phyloP scores from a whole-genome alignment of 2,797 vertebrate species.

The Urosaurus nigricauda region DNA sequence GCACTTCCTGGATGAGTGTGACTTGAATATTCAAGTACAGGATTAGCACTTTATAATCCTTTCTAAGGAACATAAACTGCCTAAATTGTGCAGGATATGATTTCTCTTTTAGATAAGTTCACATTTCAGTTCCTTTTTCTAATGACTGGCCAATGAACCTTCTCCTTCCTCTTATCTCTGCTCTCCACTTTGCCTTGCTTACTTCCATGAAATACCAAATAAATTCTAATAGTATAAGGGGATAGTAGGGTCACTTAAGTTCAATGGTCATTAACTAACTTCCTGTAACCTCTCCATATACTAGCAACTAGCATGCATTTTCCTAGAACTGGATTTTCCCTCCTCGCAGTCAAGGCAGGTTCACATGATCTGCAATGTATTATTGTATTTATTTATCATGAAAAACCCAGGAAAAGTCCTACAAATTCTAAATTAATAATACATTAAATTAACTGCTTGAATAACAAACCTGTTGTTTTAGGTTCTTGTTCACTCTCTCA shows the following conservation, averaged over 20 bases:
- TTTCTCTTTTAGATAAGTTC: conserved; percentile 2
- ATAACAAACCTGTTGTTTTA: background rate
- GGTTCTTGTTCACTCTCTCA: background rate
- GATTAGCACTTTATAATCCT: background rate
- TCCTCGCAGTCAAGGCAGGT: background rate
- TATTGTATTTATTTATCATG: background rate
- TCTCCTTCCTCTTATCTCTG: background rate
- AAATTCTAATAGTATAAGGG: background rate
- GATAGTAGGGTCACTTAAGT: background rate
- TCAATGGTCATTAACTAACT: background rate
- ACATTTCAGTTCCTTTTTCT: conserved; percentile 18
- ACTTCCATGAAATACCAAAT: background rate
- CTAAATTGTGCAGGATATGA: background rate
- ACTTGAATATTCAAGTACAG: background rate
- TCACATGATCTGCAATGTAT: background rate
- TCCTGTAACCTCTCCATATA: background rate
- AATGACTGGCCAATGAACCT: background rate
- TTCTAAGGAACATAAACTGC: background rate
- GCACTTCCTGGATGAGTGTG: conserved; percentile 1
- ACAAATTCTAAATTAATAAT: no score
- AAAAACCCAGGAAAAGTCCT: background rate
- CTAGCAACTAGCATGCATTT: background rate
- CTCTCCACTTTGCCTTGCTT: background rate
- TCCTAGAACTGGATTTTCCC: background rate
- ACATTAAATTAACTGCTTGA: no score